Base-by-base conservation (phyloP, 2,797 vertebrate genomes). In the Dendrocincla fuliginosa region DNA sequence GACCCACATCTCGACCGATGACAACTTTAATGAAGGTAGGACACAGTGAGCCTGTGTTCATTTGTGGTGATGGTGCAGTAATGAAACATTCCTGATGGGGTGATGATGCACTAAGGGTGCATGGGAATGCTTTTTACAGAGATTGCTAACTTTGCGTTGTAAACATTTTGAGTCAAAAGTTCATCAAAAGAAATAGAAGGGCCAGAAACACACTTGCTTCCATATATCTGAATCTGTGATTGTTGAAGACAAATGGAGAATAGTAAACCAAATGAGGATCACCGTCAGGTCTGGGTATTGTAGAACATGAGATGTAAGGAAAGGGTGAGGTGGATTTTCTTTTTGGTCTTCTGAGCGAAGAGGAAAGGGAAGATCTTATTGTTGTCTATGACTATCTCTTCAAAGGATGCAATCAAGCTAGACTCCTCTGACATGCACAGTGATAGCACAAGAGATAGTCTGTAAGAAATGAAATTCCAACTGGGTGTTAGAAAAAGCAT, bases 1-100 rank as follows among this genome's bases (percentile, higher is more conserved):
- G 95, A 98, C 98, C 12, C 99, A 99, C 84, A 98, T 98, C 64
- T 98, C 98, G 0, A 96, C 98, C 5, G 98, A 99, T 25, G 98
- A 98, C 57, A 98, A 97, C 97, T 99, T 99, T 13, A 98, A 98
- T 33, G 98, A 99, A 57, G 99, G 99, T 99, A 98, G 96, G 17
- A 11, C 7, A 7, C 47, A 3, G 19, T 44, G 42, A 87, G 23
- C 75, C 35, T 11, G 6, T 4, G 11, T 42, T 80, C 1, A 0
- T 67, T 80, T 68, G 20, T 70, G 3, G 1, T 23, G 64, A 12
- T 64, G 57, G 19, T 64, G 57, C 28, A 64, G 52, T 39, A 49
- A 33, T 35, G 19, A 76, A 57, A 23, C 8, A 49, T 44, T 91
- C n/a, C 24, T 77, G 41, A 9, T 88, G 70, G 32, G n/a, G 16